Evolutionary conservation across 2,888 invertebrate species (phyloP), one percentile per base, ranked within the genome.

Genomic region (Apodemia hepburni): DNA sequence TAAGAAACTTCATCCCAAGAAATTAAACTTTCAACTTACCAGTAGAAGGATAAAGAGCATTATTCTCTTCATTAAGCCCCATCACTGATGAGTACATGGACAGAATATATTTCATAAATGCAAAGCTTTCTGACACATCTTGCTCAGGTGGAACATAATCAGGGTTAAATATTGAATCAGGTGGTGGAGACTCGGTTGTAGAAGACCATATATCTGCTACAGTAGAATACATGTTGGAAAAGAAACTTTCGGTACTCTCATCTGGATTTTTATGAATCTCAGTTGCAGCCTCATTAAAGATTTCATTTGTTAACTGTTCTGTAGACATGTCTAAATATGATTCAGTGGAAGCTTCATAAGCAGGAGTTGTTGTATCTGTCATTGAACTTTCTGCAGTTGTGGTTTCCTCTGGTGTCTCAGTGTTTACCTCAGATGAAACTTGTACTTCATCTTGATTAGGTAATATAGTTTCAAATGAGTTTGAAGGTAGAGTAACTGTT

Each of bases 191-290:
- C 63, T 85, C 84, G 3, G 82, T 80, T 54, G 81, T 73, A 2
- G 84, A 74, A 2, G 85, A 80, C 78, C 79, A 84, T n/a, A 89
- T 76, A 60, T 81, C 81, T n/a, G 82, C 77, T 68, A 91, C 69
- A 47, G 81, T 82, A 51, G 86, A 74, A 65, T 82, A 86, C 66
- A 90, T 75, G 60, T 73, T 79, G 63, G 87, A 82, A 8, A 89
- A 70, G 58, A 88, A 74, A 42, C 84, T 66, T 61, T 69, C 68
- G 64, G 57, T n/a, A 45, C n/a, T 62, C 49, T 54, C 68, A 60
- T 70, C 69, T 61, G 76, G 72, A 17, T 63, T 18, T 47, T 18
- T 60, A 54, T 68, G 63, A 12, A 68, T 58, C 63, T 69, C 69
- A 58, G 70, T 71, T 33, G 68, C 61, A 15, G 69, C 59, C 49